Base-by-base conservation (phyloP, 2,113 vertebrate species). In the Rutilus rutilus region DNA sequence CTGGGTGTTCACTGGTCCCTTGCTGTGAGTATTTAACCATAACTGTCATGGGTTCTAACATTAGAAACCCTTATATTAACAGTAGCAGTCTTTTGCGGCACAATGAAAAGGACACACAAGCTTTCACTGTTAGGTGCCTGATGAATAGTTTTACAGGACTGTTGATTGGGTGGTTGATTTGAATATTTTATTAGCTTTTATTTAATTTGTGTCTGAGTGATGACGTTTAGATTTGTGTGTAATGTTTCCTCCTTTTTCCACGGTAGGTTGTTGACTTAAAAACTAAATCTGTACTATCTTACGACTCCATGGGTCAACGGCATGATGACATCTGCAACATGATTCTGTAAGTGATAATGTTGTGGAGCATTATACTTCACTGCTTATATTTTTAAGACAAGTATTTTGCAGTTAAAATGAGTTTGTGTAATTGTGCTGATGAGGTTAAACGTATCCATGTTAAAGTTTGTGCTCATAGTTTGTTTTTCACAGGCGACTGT, bases 1-100 rank as follows among this genome's bases (percentile, higher is more conserved):
- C 90, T 97, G 77, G 95, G 90, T 7, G 87, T 94, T 76, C 98
- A 99, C 88, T 99, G 98, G 98, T 93, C 97, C 1, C 90, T 99
- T 74, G 96, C 92, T 89, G 98, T 99, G 86, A 97, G 97, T 94
- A 50, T 19, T 19, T 3, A 7, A 27, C 19, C 27, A 2, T 27
- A 36, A 14, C 0, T 60, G 5, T 79, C 14, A 60, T 69, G 3
- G 21, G 9, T 71, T 23, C 36, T 12, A 71, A 42, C 36, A 71
- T 42, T 42, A 71, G 7, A 39, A 71, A 23, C 33, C 9, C 67
- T 39, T 23, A 69, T 33, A 39, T 69, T 10, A 69, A 69, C 64
- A 33, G 6, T 57, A 23, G 54, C 19, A 57, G 64, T 65, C 27
- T 65, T 27, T 19, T 11, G 33, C 2, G 8, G 8, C 33, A 71